Evolutionary conservation across 2,113 vertebrate genomes (phyloP).

Genomic region (Oncorhynchus mykiss): DNA sequence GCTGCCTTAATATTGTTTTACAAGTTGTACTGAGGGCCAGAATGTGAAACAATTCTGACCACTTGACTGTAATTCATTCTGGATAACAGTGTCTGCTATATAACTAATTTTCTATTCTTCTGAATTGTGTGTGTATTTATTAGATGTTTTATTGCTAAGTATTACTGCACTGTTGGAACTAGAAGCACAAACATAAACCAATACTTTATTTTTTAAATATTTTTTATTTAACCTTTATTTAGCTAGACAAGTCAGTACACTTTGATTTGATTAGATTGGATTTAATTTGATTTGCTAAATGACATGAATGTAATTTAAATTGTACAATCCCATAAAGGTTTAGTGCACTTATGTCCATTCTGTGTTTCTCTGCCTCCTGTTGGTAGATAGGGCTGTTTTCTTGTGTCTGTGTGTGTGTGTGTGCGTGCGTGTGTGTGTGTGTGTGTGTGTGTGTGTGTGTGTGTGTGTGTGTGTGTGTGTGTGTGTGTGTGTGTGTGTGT

Average conservation of each 20-base stretch:
- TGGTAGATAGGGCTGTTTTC: too few relatives aligned
- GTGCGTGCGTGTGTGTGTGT: not conserved
- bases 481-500: not conserved
- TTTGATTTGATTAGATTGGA: too few relatives aligned
- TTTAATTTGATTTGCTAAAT: too few relatives aligned
- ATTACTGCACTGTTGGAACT: not conserved
- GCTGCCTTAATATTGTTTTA: slow-evolving; percentile 48
- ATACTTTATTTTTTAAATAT: too few relatives aligned
- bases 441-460: too few relatives aligned
- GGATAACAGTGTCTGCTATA: not conserved
- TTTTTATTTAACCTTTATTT: too few relatives aligned
- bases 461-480: too few relatives aligned
- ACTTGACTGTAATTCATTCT: not conserved
- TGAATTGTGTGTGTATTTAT: slow-evolving; percentile 15
- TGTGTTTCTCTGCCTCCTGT: too few relatives aligned
- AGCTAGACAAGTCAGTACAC: too few relatives aligned
- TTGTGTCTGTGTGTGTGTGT: slow-evolving; percentile 12
- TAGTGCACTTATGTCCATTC: too few relatives aligned
- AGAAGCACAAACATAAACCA: too few relatives aligned
- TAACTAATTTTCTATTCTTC: not conserved
- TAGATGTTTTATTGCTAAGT: not conserved
- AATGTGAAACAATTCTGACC: slow-evolving; percentile 35
- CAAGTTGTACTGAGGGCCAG: slow-evolving; percentile 58
- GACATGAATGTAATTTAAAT: not conserved
- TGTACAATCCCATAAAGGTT: too few relatives aligned